Percentiles rank a stretch among this genome's conserved stretches.
phyloP scores from a whole-genome alignment of 2,797 vertebrate species.

The Molothrus aeneus region DNA sequence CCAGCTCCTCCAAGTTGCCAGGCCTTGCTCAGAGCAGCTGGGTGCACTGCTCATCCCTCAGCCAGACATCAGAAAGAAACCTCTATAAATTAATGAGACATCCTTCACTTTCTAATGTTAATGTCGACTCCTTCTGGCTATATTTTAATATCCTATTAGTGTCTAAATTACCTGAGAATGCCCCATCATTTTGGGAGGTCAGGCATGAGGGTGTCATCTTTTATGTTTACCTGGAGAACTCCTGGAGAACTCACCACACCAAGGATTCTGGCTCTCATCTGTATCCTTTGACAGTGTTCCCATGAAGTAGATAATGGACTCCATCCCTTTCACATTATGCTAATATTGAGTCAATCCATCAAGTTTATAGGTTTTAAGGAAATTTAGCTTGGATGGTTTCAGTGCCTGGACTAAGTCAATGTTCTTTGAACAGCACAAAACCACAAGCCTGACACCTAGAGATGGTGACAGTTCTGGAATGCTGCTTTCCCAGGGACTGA shows the following conservation, averaged over 20 bases:
- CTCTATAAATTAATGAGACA: conserved; percentile 29
- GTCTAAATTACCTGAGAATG: not conserved
- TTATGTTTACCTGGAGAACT: conserved; percentile 24
- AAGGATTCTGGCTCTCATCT: not conserved
- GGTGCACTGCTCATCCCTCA: not conserved
- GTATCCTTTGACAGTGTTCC: conserved; percentile 12
- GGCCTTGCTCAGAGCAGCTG: not conserved
- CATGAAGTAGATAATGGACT: not conserved
- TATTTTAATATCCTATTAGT: conserved; percentile 11
- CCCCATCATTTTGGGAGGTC: not conserved
- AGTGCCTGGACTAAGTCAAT: not conserved
- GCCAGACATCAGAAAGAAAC: not conserved
- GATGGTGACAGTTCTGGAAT: not conserved
- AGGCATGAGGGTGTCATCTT: not conserved
- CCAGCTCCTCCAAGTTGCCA: not conserved
- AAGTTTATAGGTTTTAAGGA: not conserved
- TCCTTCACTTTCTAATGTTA: not conserved
- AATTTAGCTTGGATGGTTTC: not conserved
- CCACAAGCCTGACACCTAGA: not conserved
- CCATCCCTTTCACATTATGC: not conserved
- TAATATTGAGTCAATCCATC: conserved; percentile 51
- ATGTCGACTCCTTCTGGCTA: not conserved
- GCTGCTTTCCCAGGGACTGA: not conserved
- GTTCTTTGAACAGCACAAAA: not conserved
- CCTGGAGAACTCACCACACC: not conserved